Evolutionary conservation across 1,140 invertebrate genomes (phyloP).

Genomic region (Euschistus heros): DNA sequence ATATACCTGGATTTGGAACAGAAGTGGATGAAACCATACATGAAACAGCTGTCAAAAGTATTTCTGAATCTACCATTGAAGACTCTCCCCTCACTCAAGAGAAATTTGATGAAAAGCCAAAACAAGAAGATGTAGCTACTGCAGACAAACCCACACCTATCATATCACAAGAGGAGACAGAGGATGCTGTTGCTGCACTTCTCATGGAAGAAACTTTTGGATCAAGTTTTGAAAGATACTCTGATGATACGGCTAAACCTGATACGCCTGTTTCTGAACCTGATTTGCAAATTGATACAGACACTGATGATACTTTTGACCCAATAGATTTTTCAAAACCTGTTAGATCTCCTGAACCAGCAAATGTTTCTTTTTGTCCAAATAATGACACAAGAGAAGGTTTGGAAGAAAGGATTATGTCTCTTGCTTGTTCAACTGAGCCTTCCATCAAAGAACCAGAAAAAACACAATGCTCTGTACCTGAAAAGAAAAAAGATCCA

Average conservation of each 20-base stretch:
- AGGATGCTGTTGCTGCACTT: constrained; percentile 78
- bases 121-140: constrained; percentile 35
- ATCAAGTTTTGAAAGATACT: constrained; percentile 42
- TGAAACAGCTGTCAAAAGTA: constrained; percentile 66
- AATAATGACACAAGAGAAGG: constrained; percentile 29
- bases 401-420: constrained; percentile 30
- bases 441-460: constrained; percentile 18
- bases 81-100: constrained; percentile 12
- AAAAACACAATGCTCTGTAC: not conserved
- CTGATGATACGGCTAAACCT: constrained; percentile 67
- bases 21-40: constrained; percentile 55
- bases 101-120: constrained; percentile 35
- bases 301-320: constrained; percentile 62
- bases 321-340: constrained; percentile 40
- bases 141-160: constrained; percentile 69
- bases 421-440: constrained; percentile 28
- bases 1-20: constrained; percentile 56
- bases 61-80: constrained; percentile 43
- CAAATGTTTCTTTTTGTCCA: constrained; percentile 28
- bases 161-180: constrained; percentile 85
- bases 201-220: constrained; percentile 69
- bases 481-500: not conserved
- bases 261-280: constrained; percentile 74
- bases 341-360: constrained; percentile 40
- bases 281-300: constrained; percentile 75